A percentile compares a stretch with the other conserved stretches of the same genome.
phyloP scores from a whole-genome alignment of 2,113 vertebrate species.

The Chiloscyllium plagiosum region DNA sequence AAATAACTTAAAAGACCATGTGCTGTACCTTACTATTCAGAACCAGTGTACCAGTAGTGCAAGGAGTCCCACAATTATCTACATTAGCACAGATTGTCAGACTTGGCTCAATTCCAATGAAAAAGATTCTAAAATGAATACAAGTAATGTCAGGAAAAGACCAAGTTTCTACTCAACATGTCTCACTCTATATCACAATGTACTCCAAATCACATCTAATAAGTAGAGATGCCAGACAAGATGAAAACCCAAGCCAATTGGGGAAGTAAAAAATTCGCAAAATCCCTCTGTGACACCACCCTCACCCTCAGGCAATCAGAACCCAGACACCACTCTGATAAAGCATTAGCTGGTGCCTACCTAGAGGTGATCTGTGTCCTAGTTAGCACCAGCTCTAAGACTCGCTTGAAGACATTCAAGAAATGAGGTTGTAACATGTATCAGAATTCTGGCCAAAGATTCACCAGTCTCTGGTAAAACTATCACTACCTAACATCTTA shows the following conservation, averaged over 20 bases:
- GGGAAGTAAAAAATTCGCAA: background rate
- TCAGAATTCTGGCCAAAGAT: background rate
- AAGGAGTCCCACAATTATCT: background rate
- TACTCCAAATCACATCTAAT: background rate
- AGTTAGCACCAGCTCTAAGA: background rate
- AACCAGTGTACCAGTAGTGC: background rate
- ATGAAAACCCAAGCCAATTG: background rate
- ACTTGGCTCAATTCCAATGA: background rate
- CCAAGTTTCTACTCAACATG: background rate
- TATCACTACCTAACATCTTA: background rate
- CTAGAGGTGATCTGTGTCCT: background rate
- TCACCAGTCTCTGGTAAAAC: background rate
- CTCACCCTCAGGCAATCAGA: background rate
- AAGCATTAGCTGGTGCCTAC: background rate
- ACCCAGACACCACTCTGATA: background rate
- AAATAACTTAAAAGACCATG: background rate
- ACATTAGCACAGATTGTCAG: background rate
- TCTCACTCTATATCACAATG: background rate
- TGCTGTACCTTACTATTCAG: background rate
- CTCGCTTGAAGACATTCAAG: background rate
- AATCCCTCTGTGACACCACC: background rate
- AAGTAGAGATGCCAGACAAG: background rate
- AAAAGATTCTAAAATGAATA: background rate
- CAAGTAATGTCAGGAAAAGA: background rate
- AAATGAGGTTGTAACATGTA: background rate